A percentile compares a stretch with the other conserved stretches of the same genome.
phyloP scores from a whole-genome alignment of 1,140 invertebrate genomes.

The Sycophaga agraensis region DNA sequence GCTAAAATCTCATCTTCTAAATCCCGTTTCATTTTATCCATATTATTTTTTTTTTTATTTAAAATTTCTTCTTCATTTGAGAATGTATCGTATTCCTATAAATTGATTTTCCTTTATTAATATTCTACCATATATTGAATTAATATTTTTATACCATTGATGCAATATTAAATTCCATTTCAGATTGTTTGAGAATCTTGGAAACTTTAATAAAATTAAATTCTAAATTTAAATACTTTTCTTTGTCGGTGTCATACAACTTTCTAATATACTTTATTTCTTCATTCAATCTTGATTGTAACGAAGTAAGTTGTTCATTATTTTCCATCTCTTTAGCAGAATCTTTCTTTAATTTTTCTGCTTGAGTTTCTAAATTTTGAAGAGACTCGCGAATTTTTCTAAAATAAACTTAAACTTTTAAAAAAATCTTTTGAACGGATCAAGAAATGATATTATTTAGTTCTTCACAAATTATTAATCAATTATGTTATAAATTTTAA shows the following conservation, averaged over 20 bases:
- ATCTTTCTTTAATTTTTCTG: constrained; percentile 60
- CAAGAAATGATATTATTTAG: not conserved
- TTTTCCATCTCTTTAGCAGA: constrained; percentile 64
- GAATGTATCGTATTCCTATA: constrained; percentile 41
- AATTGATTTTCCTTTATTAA: constrained; percentile 13
- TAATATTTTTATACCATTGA: constrained; percentile 31
- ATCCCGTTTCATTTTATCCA: constrained; percentile 58
- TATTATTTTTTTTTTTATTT: constrained; percentile 59
- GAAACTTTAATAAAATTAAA: constrained; percentile 58
- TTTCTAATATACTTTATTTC: constrained; percentile 56
- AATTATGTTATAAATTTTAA: not conserved
- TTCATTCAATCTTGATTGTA: constrained; percentile 61
- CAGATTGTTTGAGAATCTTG: constrained; percentile 61
- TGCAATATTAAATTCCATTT: constrained; percentile 59
- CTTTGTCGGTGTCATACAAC: constrained; percentile 33
- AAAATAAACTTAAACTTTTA: constrained; percentile 13
- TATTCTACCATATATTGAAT: constrained; percentile 6
- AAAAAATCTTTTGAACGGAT: not conserved
- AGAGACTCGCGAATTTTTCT: constrained; percentile 62
- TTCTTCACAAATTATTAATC: too few relatives aligned
- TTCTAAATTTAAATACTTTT: constrained; percentile 52
- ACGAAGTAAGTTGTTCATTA: constrained; percentile 65
- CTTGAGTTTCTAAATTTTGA: constrained; percentile 58
- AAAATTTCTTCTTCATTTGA: constrained; percentile 44
- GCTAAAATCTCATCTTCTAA: constrained; percentile 67